A percentile compares a stretch with the other conserved stretches of the same genome.
phyloP scores from a whole-genome alignment of 2,113 vertebrate species.

The Vicugna pacos region DNA sequence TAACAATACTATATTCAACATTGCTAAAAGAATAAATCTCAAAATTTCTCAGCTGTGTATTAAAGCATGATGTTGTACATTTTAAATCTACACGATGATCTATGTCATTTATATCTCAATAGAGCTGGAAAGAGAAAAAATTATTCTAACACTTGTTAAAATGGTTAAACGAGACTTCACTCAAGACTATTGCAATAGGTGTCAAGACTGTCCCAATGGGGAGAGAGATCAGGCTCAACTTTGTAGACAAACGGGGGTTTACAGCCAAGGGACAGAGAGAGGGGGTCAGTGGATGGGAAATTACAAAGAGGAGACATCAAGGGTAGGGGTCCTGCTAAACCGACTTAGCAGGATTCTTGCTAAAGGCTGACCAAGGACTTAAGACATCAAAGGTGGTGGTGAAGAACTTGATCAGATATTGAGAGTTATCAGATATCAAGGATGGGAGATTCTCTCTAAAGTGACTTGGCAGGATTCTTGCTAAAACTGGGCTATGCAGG shows the following conservation, averaged over 20 bases:
- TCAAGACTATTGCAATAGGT: background rate
- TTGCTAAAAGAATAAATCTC: conserved; percentile 8
- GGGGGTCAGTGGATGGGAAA: background rate
- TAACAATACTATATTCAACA: background rate
- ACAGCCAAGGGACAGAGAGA: background rate
- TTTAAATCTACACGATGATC: background rate
- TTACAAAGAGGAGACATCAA: background rate
- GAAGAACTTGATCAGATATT: background rate
- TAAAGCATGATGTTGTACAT: background rate
- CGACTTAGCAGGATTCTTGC: background rate
- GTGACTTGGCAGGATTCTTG: background rate
- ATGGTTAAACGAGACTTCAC: background rate
- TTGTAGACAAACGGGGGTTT: background rate
- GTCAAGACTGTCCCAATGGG: background rate
- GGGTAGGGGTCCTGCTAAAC: background rate
- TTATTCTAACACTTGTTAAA: conserved; percentile 9
- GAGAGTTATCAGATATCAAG: background rate
- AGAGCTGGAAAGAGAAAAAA: background rate
- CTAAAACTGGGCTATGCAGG: background rate
- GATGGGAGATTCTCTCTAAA: background rate
- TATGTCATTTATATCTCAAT: background rate
- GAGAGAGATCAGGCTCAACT: background rate
- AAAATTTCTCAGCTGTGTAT: background rate
- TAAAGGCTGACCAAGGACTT: background rate
- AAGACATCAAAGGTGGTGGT: background rate